Evolutionary conservation across 2,888 invertebrate species (phyloP).

Genomic region (Pollenia labialis): DNA sequence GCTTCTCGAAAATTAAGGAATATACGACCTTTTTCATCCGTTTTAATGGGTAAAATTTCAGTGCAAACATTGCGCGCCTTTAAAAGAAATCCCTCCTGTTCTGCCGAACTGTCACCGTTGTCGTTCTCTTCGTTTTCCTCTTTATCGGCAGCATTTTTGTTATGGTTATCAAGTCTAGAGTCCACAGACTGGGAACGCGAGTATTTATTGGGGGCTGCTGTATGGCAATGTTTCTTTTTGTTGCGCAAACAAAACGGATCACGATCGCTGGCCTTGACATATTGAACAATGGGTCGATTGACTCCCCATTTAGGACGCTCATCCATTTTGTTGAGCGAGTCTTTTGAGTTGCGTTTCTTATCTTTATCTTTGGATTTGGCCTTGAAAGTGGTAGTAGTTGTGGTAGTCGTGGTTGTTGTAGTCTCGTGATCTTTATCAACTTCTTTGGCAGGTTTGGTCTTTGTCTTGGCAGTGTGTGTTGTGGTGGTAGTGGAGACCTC

Average conservation of each 20-base stretch:
- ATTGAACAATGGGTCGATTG: constrained; percentile 91
- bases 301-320: constrained; percentile 91
- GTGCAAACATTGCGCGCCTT: constrained; percentile 84
- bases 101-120: constrained; percentile 21
- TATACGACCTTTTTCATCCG: constrained; percentile 83
- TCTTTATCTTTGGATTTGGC: constrained; percentile 82
- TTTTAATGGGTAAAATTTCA: constrained; percentile 84
- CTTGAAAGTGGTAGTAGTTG: constrained; percentile 83
- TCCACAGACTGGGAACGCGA: constrained; percentile 85
- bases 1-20: constrained; percentile 84
- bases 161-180: constrained; percentile 78
- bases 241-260: constrained; percentile 90
- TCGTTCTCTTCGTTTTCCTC: constrained; percentile 38
- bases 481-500: constrained; percentile 84
- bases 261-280: constrained; percentile 95
- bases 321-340: constrained; percentile 83
- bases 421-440: constrained; percentile 77
- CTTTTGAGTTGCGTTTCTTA: constrained; percentile 79
- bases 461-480: constrained; percentile 82
- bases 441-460: constrained; percentile 77
- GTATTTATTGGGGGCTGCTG: constrained; percentile 84
- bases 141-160: constrained; percentile 48
- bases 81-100: constrained; percentile 81
- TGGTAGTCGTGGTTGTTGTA: constrained; percentile 78
- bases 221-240: constrained; percentile 85